Base-by-base conservation (phyloP, 2,797 vertebrate genomes). In the Chaetodon trifasciatus region DNA sequence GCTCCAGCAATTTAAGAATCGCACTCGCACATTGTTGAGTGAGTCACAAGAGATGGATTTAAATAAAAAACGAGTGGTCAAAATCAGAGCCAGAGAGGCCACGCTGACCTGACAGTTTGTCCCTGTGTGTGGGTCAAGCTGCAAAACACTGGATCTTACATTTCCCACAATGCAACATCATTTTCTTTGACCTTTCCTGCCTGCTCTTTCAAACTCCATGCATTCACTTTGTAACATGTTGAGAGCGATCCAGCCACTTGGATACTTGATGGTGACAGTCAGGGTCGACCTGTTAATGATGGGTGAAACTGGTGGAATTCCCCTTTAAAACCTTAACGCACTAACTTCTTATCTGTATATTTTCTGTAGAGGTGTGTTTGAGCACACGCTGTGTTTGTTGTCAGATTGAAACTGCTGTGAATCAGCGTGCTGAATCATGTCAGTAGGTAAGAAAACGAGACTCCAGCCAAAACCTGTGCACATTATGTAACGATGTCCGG, bases 401-500 rank as follows among this genome's bases (percentile, higher is more conserved):
- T 76, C 50, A 46, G 28, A 47, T 21, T 60, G 37, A 61, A 64
- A 60, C 32, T 7, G 53, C 7, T 76, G 63, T 83, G 81, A 86
- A 67, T 65, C 69, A 53, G 53, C 67, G 16, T 64, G 58, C 64
- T 82, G 55, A 77, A 72, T 84, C 86, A 78, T 79, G 82, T 84
- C 80, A 87, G 70, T 81, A 69, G 49, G 62, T 82, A 82, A 86
- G 75, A 83, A 71, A 71, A 79, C 83, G 68, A 74, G 65, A 72
- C 78, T 82, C 52, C 65, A 52, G 55, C 85, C 69, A 64, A 76
- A 74, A 73, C 55, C 52, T 52, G 78, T 72, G 39, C 62, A 61
- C 12, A 74, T 90, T 91, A 82, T 78, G 76, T 78, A 85, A 87
- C 68, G 35, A 71, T 81, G 79, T 64, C 81, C 35, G 21, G 40